phyloP scores from a whole-genome alignment of 1,140 invertebrate genomes.

The Holotrichia oblita region DNA sequence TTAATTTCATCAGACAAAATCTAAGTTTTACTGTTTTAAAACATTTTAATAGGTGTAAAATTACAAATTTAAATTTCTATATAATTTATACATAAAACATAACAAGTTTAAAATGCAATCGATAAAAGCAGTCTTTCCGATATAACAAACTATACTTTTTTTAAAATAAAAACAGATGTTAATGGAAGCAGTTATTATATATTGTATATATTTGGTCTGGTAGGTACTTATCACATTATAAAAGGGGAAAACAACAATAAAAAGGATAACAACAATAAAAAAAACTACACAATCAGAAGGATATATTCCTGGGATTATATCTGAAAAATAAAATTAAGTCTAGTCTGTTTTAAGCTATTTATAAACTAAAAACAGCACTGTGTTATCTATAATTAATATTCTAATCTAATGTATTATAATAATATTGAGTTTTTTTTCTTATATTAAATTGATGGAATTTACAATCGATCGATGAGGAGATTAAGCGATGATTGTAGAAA shows the following conservation, averaged over 20 bases:
- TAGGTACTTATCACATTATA: too few species aligned
- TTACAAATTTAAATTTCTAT: neutral
- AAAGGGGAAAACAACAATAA: neutral
- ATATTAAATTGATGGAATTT: neutral
- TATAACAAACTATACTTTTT: neutral
- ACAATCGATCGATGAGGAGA: neutral
- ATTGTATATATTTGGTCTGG: too few species aligned
- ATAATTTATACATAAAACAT: constrained; percentile 11
- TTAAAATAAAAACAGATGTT: too few species aligned
- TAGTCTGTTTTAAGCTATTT: neutral
- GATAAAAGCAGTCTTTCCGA: neutral
- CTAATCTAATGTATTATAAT: neutral
- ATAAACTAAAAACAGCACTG: neutral
- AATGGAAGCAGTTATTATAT: too few species aligned
- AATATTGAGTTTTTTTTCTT: constrained; percentile 28
- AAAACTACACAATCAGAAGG: neutral
- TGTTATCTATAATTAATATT: neutral
- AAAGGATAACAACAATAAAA: too few species aligned
- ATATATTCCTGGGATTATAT: constrained; percentile 38
- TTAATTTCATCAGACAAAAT: neutral
- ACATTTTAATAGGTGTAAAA: neutral
- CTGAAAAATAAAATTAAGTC: constrained; percentile 30
- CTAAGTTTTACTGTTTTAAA: neutral
- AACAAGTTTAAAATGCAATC: neutral
- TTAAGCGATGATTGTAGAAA: neutral